Evolutionary conservation across 2,888 invertebrate genomes (phyloP), one percentile per base, ranked within the genome.

Genomic region (Elaeidobius kamerunicus): DNA sequence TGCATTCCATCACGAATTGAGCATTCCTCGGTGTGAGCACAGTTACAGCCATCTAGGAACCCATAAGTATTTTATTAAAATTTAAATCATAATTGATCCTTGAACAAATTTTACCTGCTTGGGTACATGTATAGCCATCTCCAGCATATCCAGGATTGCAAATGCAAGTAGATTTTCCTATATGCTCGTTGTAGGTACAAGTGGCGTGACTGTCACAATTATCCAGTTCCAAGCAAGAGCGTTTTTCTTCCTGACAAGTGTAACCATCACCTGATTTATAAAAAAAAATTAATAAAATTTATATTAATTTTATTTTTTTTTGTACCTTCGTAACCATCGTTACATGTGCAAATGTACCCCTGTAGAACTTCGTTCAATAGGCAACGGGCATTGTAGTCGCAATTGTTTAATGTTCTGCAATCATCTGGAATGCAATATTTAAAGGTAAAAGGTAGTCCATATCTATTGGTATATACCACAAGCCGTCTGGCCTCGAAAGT

Each of bases 131-230:
- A 59, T 80, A 79, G 11, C 95, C 95, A 69, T 92, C 87, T 45
- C 94, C 94, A 54, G 81, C 80, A 73, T 83, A 95, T 32, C 92
- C 92, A 1, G 79, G 73, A 61, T 84, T 81, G 71, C 96, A 96
- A 52, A 85, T 79, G 70, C 93, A 94, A 30, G 79, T 70, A 1
- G 80, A 80, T 53, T 82, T 83, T 38, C 83, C 82, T 6, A 81
- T 75, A 19, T 77, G 73, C 20, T 83, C 82, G 58, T 87, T 85
- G 62, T 81, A 86, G 19, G 79, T 75, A 70, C 94, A 95, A 38
- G 78, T 78, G 18, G 91, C 91, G 65, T 88, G 84, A 1, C 74
- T 70, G 57, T 86, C 85, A 66, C 94, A 94, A 28, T 82, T 77
- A 52, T 81, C 79, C 32, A 75, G 75, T 55, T 76, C 75, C 30